Conservation (phyloP, 1,140 invertebrate species). For the Euborellia annulipes region DNA sequence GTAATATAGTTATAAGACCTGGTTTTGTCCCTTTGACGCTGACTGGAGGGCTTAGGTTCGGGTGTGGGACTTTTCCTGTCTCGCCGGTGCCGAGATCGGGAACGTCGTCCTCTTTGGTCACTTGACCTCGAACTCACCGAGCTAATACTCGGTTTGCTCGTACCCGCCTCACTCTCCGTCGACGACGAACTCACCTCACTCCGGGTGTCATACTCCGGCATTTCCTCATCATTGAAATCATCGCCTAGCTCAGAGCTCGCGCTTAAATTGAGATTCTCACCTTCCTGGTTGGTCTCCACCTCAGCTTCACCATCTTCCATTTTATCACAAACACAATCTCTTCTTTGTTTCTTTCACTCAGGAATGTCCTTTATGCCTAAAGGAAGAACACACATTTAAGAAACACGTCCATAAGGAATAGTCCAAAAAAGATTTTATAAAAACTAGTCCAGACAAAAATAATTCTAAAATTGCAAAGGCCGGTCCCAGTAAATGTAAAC, state of each 20-base stretch:
- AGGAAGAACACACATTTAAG: too few relatives aligned
- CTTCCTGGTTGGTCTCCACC: conserved; percentile 33
- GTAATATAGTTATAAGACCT: conserved; percentile 73
- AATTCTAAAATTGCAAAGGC: too few relatives aligned
- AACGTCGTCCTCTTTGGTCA: conserved; percentile 32
- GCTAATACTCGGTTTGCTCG: conserved; percentile 53
- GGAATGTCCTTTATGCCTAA: too few relatives aligned
- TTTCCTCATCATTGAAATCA: conserved; percentile 40
- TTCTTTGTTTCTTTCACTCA: too few relatives aligned
- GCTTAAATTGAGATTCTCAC: conserved; percentile 50
- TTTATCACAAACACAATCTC: too few relatives aligned
- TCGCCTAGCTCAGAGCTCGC: conserved; percentile 52
- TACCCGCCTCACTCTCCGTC: conserved; percentile 37
- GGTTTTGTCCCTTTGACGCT: conserved; percentile 30
- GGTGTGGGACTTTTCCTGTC: conserved; percentile 31
- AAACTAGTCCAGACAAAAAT: too few relatives aligned
- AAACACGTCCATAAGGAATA: too few relatives aligned
- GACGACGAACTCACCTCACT: conserved; percentile 52
- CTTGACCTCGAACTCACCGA: conserved; percentile 48
- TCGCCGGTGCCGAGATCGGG: conserved; percentile 33
- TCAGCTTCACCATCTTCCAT: conserved; percentile 10
- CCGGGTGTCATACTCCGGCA: conserved; percentile 42
- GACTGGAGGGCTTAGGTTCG: conserved; percentile 31
- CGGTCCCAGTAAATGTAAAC: too few relatives aligned
- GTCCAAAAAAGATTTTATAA: too few relatives aligned